Evolutionary conservation across 2,113 vertebrate species (phyloP), one percentile per base, ranked within the genome.

Genomic region (Nasalis larvatus): DNA sequence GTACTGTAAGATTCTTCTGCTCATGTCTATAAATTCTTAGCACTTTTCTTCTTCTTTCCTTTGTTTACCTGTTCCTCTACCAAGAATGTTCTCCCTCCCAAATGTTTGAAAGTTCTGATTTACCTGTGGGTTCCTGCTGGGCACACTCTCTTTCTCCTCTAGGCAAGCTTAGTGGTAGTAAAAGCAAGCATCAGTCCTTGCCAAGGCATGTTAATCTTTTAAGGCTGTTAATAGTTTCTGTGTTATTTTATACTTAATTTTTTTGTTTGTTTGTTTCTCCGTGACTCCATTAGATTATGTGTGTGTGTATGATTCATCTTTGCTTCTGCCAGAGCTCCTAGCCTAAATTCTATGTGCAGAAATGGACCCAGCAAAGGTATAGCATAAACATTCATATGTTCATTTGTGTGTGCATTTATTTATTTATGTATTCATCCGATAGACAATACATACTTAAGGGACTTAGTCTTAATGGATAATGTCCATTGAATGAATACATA

Each of bases 171-270:
- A 73, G 23, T 37, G 8, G 42, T 56, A 54, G 56, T 76, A 66
- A 91, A 68, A 88, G 86, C 0, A 91, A 25, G 11, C 37, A 52
- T 37, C 25, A 7, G 37, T 73, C 49, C 14, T 96, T 94, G 90
- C 49, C 83, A 95, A 73, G 68, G 30, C 78, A 92, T 2, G 18
- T 56, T 97, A 58, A 37, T 86, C 49, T 85, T 89, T 94, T 88
- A 97, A 94, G 78, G 7, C 27, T 4, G 35, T 47, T 97, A 87
- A 40, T 56, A 35, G 8, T 77, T 97, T 86, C 54, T 84, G 30
- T 89, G n/a, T 58, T 86, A 78, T 45, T 97, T 86, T 91, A 30
- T 87, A 69, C 40, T 76, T 93, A 95, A 56, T 88, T 45, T 8
- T 45, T 63, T 4, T 66, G 40, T 92, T 89, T 86, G n/a, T 92